Conservation (phyloP, 2,888 invertebrate genomes). For the Tenthredo notha region DNA sequence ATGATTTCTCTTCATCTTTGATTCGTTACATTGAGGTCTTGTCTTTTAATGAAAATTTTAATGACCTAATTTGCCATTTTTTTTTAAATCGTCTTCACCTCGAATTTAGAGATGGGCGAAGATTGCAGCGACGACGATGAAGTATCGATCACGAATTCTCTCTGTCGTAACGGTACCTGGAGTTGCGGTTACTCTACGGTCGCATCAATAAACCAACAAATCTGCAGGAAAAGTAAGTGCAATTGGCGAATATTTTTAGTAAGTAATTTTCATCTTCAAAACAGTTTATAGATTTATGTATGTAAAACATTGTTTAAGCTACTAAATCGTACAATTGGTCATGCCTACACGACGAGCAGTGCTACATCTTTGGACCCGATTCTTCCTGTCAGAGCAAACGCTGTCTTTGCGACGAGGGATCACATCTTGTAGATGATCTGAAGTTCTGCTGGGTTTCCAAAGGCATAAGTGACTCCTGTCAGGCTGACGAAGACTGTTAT, state of each 20-base stretch:
- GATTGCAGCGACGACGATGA: constrained; percentile 59
- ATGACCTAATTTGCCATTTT: not conserved
- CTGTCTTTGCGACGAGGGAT: constrained; percentile 67
- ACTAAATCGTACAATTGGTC: constrained; percentile 58
- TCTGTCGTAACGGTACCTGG: constrained; percentile 67
- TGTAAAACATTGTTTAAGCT: constrained; percentile 57
- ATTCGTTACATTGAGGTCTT: too few species aligned
- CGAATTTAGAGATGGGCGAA: constrained; percentile 68
- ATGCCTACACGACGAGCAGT: constrained; percentile 65
- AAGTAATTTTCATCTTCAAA: not conserved
- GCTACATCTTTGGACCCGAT: constrained; percentile 70
- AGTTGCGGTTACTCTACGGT: constrained; percentile 63
- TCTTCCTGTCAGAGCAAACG: constrained; percentile 60
- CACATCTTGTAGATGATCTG: constrained; percentile 65
- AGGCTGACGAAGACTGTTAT: constrained; percentile 66
- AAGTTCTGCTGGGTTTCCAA: constrained; percentile 71
- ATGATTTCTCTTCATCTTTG: not conserved
- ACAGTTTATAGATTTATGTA: not conserved
- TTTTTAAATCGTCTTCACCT: not conserved
- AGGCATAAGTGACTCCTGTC: constrained; percentile 64
- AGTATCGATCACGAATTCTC: constrained; percentile 58
- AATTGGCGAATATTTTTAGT: not conserved
- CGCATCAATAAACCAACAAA: constrained; percentile 62
- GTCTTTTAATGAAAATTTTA: not conserved
- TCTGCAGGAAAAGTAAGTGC: constrained; percentile 67